These are phyloP conservation scores for Uropsilus gracilis DNA, from an alignment of 2,113 vertebrate species.

Conservation along the genomic window DNA sequence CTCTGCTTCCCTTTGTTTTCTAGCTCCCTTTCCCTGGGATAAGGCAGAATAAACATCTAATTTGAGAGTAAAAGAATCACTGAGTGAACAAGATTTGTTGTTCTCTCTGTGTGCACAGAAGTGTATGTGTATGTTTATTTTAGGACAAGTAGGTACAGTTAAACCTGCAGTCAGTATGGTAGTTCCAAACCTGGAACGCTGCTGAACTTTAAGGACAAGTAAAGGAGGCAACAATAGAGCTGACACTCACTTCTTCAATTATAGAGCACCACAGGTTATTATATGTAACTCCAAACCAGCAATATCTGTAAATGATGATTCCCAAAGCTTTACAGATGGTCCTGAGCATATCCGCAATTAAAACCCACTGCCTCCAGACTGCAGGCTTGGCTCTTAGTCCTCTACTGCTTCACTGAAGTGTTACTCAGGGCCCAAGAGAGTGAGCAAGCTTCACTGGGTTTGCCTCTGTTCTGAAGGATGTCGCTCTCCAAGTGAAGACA, in stretches of 20 bases:
- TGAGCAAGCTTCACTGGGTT: background rate
- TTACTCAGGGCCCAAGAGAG: background rate
- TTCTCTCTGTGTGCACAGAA: background rate
- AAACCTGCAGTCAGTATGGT: background rate
- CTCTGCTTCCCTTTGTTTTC: slow-evolving; percentile 73
- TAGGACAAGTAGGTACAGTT: background rate
- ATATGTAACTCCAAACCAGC: background rate
- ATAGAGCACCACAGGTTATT: background rate
- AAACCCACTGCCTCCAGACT: background rate
- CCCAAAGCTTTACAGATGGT: background rate
- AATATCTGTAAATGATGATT: background rate
- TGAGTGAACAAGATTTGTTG: background rate
- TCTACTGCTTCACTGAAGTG: background rate
- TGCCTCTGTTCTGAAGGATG: background rate
- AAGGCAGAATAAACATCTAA: slow-evolving; percentile 32
- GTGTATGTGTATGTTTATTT: background rate
- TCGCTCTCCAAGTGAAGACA: background rate
- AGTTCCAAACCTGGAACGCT: background rate
- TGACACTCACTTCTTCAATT: background rate
- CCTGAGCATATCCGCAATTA: background rate
- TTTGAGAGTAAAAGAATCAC: slow-evolving; percentile 11
- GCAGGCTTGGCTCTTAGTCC: background rate
- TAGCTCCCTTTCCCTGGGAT: background rate
- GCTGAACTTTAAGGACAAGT: background rate
- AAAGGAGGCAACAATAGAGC: background rate